A percentile compares a stretch with the other conserved stretches of the same genome.
Conservation (phyloP, 2,797 vertebrate genomes). For the Clarias laeviceps region DNA sequence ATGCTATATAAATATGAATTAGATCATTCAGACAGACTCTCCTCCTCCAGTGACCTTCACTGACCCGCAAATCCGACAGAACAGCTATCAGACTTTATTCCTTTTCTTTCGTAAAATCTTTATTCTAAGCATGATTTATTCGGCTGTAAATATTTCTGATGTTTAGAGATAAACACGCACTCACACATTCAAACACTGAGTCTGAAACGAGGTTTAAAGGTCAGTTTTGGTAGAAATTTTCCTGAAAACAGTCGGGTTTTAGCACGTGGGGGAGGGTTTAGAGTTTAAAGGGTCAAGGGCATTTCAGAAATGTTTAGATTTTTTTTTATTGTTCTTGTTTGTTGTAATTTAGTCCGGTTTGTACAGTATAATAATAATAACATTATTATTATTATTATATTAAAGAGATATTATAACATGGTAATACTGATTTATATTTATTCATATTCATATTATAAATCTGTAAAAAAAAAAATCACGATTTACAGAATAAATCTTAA, state of each 20-base stretch:
- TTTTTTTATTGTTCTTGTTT: not conserved
- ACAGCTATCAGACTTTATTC: not conserved
- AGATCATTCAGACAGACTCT: not conserved
- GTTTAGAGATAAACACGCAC: no score
- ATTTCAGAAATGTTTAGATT: not conserved
- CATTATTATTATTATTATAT: not conserved
- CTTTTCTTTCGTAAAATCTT: not conserved
- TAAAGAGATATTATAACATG: not conserved
- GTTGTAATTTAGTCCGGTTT: not conserved
- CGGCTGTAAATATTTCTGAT: not conserved
- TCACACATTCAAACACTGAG: not conserved
- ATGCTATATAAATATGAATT: not conserved
- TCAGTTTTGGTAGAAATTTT: not conserved
- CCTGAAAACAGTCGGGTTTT: not conserved
- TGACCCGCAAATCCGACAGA: conserved; percentile 19
- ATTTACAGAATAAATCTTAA: not conserved
- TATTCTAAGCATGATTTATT: not conserved
- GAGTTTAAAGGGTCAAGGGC: not conserved
- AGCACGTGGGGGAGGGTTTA: not conserved
- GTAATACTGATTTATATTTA: not conserved
- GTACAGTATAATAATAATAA: not conserved
- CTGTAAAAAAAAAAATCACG: no score
- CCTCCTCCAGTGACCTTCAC: conserved; percentile 27
- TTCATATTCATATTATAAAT: no score
- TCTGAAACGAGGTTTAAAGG: not conserved